phyloP scores from a whole-genome alignment of 2,113 vertebrate genomes.

The Eonycteris spelaea region DNA sequence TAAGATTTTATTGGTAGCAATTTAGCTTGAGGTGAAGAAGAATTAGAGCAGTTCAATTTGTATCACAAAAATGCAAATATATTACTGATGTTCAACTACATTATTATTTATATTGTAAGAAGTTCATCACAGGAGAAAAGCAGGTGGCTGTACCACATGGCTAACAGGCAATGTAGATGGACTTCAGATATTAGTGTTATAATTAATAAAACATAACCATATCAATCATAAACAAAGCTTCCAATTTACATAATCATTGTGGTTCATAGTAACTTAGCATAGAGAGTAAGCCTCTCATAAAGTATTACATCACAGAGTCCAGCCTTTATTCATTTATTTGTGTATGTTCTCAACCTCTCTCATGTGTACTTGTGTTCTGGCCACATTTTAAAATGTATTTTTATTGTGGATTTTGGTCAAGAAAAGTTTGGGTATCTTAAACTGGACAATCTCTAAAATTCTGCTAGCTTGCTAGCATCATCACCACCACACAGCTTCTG shows the following conservation, averaged over 20 bases:
- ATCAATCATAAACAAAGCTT: neutral
- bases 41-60: neutral
- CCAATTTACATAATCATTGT: neutral
- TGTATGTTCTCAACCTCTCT: accelerated
- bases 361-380: neutral
- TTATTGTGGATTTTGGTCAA: neutral
- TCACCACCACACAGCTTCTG: too few species aligned
- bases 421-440: neutral
- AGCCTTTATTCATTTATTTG: neutral
- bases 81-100: neutral
- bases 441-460: neutral
- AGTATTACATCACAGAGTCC: neutral
- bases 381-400: neutral
- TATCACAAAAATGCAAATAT: neutral
- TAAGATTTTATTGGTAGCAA: neutral
- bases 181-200: neutral
- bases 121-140: neutral
- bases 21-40: neutral
- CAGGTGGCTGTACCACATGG: conserved; percentile 11
- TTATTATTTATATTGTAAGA: neutral
- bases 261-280: neutral
- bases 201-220: neutral
- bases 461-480: neutral
- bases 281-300: neutral
- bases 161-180: neutral